Percentiles rank a stretch among this genome's conserved stretches.
Evolutionary conservation across 1,140 invertebrate genomes (phyloP).

Genomic region (Bemisia tabaci): DNA sequence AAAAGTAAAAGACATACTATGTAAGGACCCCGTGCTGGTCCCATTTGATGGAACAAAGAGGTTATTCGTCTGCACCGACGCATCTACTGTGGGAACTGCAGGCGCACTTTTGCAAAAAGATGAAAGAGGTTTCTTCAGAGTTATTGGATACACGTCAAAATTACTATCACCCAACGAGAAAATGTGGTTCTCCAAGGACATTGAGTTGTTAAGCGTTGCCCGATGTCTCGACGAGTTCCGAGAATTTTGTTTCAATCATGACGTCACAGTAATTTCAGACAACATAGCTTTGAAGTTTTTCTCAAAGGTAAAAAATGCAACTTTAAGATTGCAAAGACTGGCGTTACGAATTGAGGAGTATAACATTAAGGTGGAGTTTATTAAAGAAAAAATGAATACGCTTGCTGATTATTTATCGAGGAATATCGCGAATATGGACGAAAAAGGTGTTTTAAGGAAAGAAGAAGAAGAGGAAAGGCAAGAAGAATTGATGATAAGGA

Average conservation of each 20-base stretch:
- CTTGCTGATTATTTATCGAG: neutral
- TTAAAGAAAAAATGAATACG: neutral
- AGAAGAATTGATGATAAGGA: too few relatives aligned
- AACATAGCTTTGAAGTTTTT: neutral
- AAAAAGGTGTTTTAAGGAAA: neutral
- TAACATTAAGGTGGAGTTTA: neutral
- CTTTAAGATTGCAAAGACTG: neutral
- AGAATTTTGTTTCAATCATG: neutral
- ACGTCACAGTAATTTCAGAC: neutral
- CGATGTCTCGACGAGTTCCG: neutral
- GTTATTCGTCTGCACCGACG: neutral
- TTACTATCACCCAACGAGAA: neutral
- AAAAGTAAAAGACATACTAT: neutral
- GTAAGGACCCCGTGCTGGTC: neutral
- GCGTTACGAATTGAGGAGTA: neutral
- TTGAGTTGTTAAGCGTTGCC: neutral
- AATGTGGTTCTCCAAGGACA: neutral
- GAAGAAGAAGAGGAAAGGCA: neutral
- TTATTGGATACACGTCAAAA: neutral
- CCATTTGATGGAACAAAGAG: neutral
- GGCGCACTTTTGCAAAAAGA: neutral
- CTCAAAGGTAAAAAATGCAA: neutral
- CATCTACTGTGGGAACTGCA: neutral
- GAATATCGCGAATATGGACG: neutral
- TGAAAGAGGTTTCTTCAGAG: neutral